A percentile compares a stretch with the other conserved stretches of the same genome.
These are phyloP conservation scores for Epicampocera succincta DNA, from an alignment of 2,888 invertebrate genomes.

Conservation along the genomic window DNA sequence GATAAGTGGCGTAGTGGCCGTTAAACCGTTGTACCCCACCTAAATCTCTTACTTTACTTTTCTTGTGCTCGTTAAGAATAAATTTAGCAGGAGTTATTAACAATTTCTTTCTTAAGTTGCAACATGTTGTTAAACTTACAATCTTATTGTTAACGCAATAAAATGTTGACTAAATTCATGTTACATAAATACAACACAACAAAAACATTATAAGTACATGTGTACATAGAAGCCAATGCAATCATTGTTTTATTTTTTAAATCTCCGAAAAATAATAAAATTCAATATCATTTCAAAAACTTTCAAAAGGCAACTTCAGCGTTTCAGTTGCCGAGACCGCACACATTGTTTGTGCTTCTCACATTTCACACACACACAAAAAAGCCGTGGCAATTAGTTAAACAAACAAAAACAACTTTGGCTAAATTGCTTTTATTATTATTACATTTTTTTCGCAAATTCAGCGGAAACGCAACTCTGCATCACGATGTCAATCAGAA, in stretches of 20 bases:
- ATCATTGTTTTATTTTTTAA: background rate
- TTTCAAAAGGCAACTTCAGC: conserved; percentile 5
- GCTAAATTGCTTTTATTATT: background rate
- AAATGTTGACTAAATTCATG: too few relatives aligned
- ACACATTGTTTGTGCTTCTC: conserved; percentile 1
- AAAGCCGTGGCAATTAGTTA: conserved; percentile 33
- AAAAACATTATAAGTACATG: too few relatives aligned
- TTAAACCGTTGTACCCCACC: too few relatives aligned
- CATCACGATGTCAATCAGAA: conserved; percentile 47
- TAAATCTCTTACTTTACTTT: too few relatives aligned
- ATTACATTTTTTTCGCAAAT: background rate
- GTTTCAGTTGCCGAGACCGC: conserved; percentile 16
- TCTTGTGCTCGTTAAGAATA: too few relatives aligned
- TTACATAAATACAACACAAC: too few relatives aligned
- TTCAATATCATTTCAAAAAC: background rate
- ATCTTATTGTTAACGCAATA: too few relatives aligned
- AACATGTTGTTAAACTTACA: too few relatives aligned
- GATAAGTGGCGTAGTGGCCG: too few relatives aligned
- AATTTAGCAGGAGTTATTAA: too few relatives aligned
- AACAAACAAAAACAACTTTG: conserved; percentile 16
- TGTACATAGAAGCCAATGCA: too few relatives aligned
- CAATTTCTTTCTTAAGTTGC: too few relatives aligned
- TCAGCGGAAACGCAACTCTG: conserved; percentile 38
- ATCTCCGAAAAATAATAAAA: background rate
- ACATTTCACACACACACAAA: background rate